phyloP scores from a whole-genome alignment of 2,888 invertebrate genomes.

The Dorcus hopei region DNA sequence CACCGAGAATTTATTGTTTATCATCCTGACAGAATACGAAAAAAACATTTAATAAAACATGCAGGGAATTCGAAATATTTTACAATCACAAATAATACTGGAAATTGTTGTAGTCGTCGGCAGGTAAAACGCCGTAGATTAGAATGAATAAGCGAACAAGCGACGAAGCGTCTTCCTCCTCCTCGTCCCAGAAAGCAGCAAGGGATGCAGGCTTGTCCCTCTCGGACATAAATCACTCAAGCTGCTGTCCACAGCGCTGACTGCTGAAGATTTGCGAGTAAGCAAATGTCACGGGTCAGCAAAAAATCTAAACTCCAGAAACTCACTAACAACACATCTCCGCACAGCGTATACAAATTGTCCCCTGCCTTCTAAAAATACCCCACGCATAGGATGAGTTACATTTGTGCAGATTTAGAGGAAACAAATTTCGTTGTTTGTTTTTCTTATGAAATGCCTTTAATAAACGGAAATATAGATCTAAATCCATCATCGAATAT shows the following conservation, averaged over 20 bases:
- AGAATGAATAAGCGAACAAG: background rate
- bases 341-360: background rate
- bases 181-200: slow-evolving; percentile 17
- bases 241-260: slow-evolving; percentile 46
- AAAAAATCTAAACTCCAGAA: slow-evolving; percentile 30
- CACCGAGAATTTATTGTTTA: too few species aligned
- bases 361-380: background rate
- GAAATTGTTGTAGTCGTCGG: too few species aligned
- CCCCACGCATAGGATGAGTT: background rate
- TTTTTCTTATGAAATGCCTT: too few species aligned
- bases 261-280: slow-evolving; percentile 51
- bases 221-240: slow-evolving; percentile 49
- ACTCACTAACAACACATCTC: slow-evolving; percentile 12
- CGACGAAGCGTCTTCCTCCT: slow-evolving; percentile 5
- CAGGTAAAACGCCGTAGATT: too few species aligned
- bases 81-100: too few species aligned
- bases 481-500: too few species aligned
- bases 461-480: too few species aligned
- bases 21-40: too few species aligned
- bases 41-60: too few species aligned
- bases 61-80: too few species aligned
- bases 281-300: slow-evolving; percentile 49
- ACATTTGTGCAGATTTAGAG: too few species aligned
- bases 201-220: slow-evolving; percentile 27
- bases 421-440: too few species aligned